Evolutionary conservation across 2,113 vertebrate genomes (phyloP), one percentile per base, ranked within the genome.

Genomic region (Puntigrus tetrazona): DNA sequence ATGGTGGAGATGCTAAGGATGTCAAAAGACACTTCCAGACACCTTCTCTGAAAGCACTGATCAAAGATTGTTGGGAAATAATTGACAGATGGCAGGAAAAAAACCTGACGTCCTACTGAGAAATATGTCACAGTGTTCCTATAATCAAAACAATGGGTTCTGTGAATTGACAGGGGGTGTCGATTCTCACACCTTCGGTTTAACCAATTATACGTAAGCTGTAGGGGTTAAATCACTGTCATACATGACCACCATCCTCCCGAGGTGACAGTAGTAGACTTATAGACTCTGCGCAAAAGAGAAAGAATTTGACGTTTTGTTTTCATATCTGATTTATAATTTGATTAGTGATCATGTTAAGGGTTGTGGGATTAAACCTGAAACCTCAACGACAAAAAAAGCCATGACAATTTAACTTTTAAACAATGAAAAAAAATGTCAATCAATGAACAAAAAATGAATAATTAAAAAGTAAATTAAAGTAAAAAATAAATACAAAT

Each of bases 1-100:
- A 87, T 90, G 84, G 87, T 89, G 89, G 91, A 91, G 92, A 92
- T 92, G 86, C 90, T 88, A 84, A 92, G 89, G 86, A 92, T 88
- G 87, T 89, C 90, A 88, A 57, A 82, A 82, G 83, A 82, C 50
- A 65, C 65, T 31, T 79, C 78, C 82, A 84, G 13, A 69, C 76
- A 78, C 69, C 67, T 85, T 50, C 55, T 16, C 22, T 38, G 41
- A 78, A 81, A 70, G 81, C 61, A 67, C 87, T 7, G 38, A 38
- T 57, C 27, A 73, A 22, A 29, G 43, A 61, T 50, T 22, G 47
- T 59, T 70, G 38, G 74, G 29, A 83, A 59, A 72, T 16, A 41
- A 43, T 76, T 59, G 80, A 70, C 47, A 78, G 52, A 77, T 50
- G 63, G 34, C 31, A 50, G 73, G 18, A 6, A 59, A 65, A 36